These are phyloP conservation scores for Eupeodes corollae DNA, from an alignment of 1,140 invertebrate species.

Conservation along the genomic window DNA sequence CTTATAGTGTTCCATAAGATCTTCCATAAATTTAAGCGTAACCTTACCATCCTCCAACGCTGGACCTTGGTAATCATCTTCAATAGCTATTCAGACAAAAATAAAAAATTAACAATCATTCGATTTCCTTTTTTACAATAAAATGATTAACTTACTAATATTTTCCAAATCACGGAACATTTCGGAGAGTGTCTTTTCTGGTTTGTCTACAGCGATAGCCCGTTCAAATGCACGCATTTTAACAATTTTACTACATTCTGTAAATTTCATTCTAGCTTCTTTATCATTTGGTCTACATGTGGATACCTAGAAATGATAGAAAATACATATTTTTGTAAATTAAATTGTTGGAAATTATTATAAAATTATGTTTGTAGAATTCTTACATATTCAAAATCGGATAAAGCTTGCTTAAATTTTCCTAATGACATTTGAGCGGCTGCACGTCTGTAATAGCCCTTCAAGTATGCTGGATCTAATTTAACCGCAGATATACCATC, in stretches of 20 bases:
- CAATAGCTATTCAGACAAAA: constrained; percentile 57
- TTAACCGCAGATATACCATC: constrained; percentile 90
- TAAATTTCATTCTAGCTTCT: constrained; percentile 87
- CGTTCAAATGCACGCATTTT: constrained; percentile 91
- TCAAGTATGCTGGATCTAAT: constrained; percentile 80
- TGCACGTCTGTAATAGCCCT: constrained; percentile 90
- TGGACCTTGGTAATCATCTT: constrained; percentile 90
- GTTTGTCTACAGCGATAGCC: constrained; percentile 89
- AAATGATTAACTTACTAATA: constrained; percentile 60
- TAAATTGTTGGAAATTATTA: constrained; percentile 6
- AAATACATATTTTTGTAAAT: constrained; percentile 7
- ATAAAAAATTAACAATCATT: constrained; percentile 4
- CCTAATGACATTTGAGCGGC: constrained; percentile 94
- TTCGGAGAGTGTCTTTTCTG: constrained; percentile 74
- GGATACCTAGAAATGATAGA: constrained; percentile 51
- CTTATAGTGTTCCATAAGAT: constrained; percentile 85
- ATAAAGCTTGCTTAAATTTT: constrained; percentile 92
- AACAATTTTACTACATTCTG: constrained; percentile 93
- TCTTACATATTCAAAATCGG: constrained; percentile 89
- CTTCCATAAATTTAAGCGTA: constrained; percentile 69
- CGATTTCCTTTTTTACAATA: background rate
- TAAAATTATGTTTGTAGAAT: background rate
- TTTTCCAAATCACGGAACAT: constrained; percentile 72
- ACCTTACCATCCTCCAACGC: constrained; percentile 80
- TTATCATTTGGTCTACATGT: constrained; percentile 86